phyloP scores from a whole-genome alignment of 2,797 vertebrate genomes.

The Gephyroberyx darwinii region DNA sequence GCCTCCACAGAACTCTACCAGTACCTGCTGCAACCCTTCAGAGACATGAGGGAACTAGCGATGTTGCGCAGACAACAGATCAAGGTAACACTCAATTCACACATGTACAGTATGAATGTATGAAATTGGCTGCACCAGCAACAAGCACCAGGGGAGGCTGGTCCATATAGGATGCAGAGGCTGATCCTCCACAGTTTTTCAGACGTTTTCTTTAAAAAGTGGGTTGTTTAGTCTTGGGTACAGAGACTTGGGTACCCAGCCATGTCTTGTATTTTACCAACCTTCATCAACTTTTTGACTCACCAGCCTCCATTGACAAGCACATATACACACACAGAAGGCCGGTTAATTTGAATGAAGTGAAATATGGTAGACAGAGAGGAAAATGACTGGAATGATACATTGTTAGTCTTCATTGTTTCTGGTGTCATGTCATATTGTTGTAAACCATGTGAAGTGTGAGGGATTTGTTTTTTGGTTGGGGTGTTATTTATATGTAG shows the following conservation, averaged over 20 bases:
- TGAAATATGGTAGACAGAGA: not conserved
- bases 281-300: constrained; percentile 9
- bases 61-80: constrained; percentile 98
- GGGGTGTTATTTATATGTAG: not conserved
- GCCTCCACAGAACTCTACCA: constrained; percentile 95
- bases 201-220: constrained; percentile 1
- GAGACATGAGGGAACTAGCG: constrained; percentile 97
- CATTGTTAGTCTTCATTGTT: not conserved
- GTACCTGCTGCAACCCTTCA: constrained; percentile 96
- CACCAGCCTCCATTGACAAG: constrained; percentile 8
- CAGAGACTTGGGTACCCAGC: no score
- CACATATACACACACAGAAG: not conserved
- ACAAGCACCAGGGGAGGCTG: not conserved
- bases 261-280: constrained; percentile 16
- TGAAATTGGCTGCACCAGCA: not conserved
- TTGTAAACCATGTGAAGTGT: not conserved
- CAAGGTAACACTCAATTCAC: constrained; percentile 83
- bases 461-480: constrained; percentile 11
- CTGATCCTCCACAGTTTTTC: not conserved
- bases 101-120: not conserved
- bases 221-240: not conserved
- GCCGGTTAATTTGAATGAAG: not conserved
- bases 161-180: not conserved
- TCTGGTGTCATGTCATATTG: not conserved
- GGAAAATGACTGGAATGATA: not conserved